These are phyloP conservation scores for Pentalonia nigronervosa DNA, from an alignment of 1,140 invertebrate species.

Conservation along the genomic window DNA sequence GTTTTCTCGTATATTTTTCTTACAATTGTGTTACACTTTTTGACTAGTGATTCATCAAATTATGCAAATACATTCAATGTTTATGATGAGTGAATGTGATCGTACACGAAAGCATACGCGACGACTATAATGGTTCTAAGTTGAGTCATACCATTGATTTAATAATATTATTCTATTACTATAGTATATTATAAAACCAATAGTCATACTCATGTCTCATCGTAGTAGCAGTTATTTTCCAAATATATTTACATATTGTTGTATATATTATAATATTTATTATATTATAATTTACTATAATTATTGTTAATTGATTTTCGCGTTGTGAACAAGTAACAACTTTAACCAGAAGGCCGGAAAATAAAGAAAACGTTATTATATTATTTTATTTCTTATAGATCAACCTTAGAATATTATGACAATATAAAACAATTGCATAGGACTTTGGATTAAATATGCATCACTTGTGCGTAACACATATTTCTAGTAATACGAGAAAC, in stretches of 20 bases:
- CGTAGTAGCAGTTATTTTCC: neutral
- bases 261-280: too few relatives aligned
- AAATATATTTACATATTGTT: neutral
- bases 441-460: too few relatives aligned
- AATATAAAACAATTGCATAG: neutral
- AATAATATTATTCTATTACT: neutral
- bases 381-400: neutral
- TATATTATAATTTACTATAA: too few relatives aligned
- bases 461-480: too few relatives aligned
- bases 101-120: neutral
- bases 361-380: neutral
- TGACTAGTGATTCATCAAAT: slow-evolving; percentile 12
- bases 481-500: neutral
- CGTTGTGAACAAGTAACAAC: neutral
- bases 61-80: neutral
- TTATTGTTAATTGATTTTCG: neutral
- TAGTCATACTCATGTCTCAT: neutral
- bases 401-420: neutral
- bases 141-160: slow-evolving; percentile 36
- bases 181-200: neutral
- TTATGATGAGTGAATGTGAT: neutral
- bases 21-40: neutral
- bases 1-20: neutral
- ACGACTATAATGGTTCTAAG: neutral
- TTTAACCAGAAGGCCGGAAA: neutral